A percentile compares a stretch with the other conserved stretches of the same genome.
phyloP scores from a whole-genome alignment of 2,888 invertebrate species.

The Pandemis corylana region DNA sequence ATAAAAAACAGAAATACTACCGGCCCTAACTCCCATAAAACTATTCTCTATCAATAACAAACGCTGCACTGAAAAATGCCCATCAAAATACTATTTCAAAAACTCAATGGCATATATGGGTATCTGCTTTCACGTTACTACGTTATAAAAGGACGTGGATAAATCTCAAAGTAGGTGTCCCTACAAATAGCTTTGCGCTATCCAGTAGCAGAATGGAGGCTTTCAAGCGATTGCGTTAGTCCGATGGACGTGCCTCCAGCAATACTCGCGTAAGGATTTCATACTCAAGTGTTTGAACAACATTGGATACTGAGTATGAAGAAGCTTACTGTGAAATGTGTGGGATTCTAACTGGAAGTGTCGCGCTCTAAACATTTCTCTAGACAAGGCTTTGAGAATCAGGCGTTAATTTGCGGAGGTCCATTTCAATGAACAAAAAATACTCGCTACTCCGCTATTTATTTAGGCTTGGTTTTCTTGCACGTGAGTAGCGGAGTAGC shows the following conservation, averaged over 20 bases:
- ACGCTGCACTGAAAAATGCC: too few species aligned
- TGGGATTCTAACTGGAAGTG: not conserved
- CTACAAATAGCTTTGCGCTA: slow-evolving; percentile 24
- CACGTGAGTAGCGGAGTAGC: too few species aligned
- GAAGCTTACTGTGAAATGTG: not conserved
- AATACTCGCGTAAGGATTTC: not conserved
- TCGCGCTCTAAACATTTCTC: not conserved
- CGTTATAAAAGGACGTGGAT: slow-evolving; percentile 15
- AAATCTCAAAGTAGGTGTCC: slow-evolving; percentile 30
- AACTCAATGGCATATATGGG: too few species aligned
- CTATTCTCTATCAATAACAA: too few species aligned
- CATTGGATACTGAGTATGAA: slow-evolving; percentile 8
- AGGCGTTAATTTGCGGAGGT: too few species aligned
- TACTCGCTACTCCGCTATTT: too few species aligned
- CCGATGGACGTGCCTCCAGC: slow-evolving; percentile 27
- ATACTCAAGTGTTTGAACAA: slow-evolving; percentile 4
- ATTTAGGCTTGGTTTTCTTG: too few species aligned
- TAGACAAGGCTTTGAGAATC: too few species aligned
- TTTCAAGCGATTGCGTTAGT: slow-evolving; percentile 38
- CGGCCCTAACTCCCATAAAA: too few species aligned
- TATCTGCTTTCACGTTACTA: not conserved
- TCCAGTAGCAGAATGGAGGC: slow-evolving; percentile 16
- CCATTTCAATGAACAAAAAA: too few species aligned
- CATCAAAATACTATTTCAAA: too few species aligned
- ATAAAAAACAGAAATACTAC: too few species aligned